Percentiles rank a stretch among this genome's conserved stretches.
Conservation (phyloP, 2,113 vertebrate genomes). For the Taxidea taxus region DNA sequence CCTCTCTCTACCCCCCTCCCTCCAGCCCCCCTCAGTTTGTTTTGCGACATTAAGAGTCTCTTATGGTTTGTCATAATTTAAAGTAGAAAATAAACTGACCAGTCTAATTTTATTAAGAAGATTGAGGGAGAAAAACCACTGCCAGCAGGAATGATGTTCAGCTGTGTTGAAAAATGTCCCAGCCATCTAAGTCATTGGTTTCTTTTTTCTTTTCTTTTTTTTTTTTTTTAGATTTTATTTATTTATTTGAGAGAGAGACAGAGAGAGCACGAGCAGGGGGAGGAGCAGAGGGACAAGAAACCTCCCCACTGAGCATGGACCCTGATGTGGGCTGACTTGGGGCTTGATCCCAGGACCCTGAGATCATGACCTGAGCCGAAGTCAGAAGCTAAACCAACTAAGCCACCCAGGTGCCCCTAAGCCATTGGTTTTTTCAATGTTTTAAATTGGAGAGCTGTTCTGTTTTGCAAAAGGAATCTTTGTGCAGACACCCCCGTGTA, state of each 20-base stretch:
- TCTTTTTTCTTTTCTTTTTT: neutral
- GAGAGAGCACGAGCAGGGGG: neutral
- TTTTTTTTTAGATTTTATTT: neutral
- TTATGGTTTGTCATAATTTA: no score
- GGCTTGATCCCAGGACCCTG: neutral
- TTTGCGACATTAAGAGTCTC: no score
- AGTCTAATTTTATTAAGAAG: neutral
- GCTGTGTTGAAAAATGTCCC: neutral
- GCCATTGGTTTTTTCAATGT: neutral
- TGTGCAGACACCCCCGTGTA: neutral
- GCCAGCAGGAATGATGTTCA: neutral
- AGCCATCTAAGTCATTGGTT: neutral
- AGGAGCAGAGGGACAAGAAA: neutral
- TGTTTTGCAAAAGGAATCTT: neutral
- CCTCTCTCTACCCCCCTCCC: no score
- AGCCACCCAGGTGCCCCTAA: neutral
- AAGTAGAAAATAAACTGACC: neutral
- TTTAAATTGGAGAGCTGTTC: neutral
- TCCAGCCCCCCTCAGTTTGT: no score
- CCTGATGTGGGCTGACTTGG: no score
- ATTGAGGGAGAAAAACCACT: neutral
- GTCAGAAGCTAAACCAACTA: neutral
- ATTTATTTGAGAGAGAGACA: neutral
- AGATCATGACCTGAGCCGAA: neutral
- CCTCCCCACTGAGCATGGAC: neutral